phyloP scores from a whole-genome alignment of 2,797 vertebrate genomes.

The Avahi laniger region DNA sequence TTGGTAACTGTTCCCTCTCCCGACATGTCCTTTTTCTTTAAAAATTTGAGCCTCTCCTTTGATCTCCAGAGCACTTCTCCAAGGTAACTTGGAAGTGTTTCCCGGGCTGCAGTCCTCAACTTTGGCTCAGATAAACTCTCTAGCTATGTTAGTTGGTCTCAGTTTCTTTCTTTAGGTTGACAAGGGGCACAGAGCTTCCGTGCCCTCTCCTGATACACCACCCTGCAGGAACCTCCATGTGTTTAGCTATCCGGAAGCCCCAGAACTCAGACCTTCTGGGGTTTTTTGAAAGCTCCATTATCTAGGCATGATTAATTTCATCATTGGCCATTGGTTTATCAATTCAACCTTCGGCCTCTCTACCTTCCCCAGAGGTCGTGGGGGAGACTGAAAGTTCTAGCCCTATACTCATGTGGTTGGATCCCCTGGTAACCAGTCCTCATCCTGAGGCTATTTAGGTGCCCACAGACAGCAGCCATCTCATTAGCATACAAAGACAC shows the following conservation, averaged over 20 bases:
- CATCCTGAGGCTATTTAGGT: neutral
- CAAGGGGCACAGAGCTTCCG: neutral
- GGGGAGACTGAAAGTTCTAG: neutral
- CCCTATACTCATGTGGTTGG: neutral
- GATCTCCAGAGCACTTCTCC: no score
- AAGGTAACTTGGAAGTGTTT: no score
- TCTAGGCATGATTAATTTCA: neutral
- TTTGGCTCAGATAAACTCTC: no score
- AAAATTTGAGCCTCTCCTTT: no score
- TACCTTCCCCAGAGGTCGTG: neutral
- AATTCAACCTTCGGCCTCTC: neutral
- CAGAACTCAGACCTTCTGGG: neutral
- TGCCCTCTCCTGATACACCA: neutral
- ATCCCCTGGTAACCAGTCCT: neutral
- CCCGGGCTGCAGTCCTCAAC: no score
- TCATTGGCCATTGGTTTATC: neutral
- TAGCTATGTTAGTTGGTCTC: no score
- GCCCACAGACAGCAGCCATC: neutral
- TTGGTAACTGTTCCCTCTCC: neutral
- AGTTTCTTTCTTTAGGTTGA: no score
- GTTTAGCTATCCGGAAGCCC: neutral
- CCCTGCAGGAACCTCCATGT: neutral
- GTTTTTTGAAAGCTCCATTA: neutral
- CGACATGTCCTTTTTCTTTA: no score
- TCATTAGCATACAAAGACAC: neutral